A percentile compares a stretch with the other conserved stretches of the same genome.
Evolutionary conservation across 2,888 invertebrate genomes (phyloP).

Genomic region (Autographa gamma): DNA sequence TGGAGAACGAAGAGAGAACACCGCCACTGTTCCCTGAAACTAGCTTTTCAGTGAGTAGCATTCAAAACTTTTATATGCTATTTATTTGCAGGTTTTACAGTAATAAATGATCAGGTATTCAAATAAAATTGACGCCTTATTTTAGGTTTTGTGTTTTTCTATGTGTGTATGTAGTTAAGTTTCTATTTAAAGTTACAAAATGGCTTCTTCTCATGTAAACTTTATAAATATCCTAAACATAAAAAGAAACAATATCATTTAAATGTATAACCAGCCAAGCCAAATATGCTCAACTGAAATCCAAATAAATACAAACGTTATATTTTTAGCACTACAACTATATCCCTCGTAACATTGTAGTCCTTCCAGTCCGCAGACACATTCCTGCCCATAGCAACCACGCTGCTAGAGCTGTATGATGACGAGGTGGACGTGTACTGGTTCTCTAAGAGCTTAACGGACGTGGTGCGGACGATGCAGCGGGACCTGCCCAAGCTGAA

Average conservation of each 20-base stretch:
- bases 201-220: no score
- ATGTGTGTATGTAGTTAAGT: no score
- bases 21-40: constrained; percentile 79
- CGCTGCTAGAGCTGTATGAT: constrained; percentile 92
- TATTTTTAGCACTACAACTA: neutral
- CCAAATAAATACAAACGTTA: no score
- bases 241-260: no score
- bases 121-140: no score
- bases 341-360: neutral
- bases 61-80: neutral
- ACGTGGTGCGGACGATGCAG: constrained; percentile 91
- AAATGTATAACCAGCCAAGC: no score
- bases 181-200: no score
- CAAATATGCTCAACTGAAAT: no score
- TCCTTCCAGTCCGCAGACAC: constrained; percentile 85
- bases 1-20: constrained; percentile 91
- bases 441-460: constrained; percentile 93
- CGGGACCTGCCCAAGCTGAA: constrained; percentile 91
- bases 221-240: no score
- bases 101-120: no score
- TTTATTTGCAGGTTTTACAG: neutral
- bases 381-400: constrained; percentile 91
- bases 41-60: constrained; percentile 72
- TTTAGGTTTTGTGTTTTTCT: no score
- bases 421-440: constrained; percentile 95